Conservation (phyloP, 2,888 invertebrate genomes). For the Idaea aversata region DNA sequence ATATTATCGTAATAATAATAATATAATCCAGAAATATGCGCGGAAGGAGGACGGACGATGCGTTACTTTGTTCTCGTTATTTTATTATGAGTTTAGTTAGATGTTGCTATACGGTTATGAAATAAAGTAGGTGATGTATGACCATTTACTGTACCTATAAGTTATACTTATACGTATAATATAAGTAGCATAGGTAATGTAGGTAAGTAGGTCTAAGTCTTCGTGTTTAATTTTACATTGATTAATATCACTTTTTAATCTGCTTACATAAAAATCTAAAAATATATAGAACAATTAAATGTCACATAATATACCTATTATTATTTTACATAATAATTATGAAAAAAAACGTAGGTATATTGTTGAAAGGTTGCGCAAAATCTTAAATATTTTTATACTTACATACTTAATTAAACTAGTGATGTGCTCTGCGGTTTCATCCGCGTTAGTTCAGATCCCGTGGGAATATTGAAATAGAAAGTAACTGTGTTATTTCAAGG, state of each 20-base stretch:
- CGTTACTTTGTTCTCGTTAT: not conserved
- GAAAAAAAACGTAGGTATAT: too few relatives aligned
- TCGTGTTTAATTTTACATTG: not conserved
- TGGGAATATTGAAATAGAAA: too few relatives aligned
- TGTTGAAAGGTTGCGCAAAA: too few relatives aligned
- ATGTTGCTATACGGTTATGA: too few relatives aligned
- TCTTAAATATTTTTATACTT: not conserved
- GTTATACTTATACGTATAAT: too few relatives aligned
- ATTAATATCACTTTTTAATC: not conserved
- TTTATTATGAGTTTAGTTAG: not conserved
- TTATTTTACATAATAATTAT: too few relatives aligned
- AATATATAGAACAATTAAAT: not conserved
- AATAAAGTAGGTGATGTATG: too few relatives aligned
- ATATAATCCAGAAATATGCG: constrained; percentile 11
- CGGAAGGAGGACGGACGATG: constrained; percentile 1
- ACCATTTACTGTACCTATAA: too few relatives aligned
- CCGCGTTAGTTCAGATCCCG: too few relatives aligned
- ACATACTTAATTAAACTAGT: not conserved
- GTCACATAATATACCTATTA: not conserved
- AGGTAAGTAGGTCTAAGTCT: not conserved
- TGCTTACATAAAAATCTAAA: not conserved
- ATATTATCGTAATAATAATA: not conserved
- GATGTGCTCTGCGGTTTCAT: too few relatives aligned
- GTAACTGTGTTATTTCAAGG: too few relatives aligned
- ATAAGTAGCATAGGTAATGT: too few relatives aligned